Evolutionary conservation across 2,113 vertebrate species (phyloP), one percentile per base, ranked within the genome.

Genomic region (Salvator merianae): DNA sequence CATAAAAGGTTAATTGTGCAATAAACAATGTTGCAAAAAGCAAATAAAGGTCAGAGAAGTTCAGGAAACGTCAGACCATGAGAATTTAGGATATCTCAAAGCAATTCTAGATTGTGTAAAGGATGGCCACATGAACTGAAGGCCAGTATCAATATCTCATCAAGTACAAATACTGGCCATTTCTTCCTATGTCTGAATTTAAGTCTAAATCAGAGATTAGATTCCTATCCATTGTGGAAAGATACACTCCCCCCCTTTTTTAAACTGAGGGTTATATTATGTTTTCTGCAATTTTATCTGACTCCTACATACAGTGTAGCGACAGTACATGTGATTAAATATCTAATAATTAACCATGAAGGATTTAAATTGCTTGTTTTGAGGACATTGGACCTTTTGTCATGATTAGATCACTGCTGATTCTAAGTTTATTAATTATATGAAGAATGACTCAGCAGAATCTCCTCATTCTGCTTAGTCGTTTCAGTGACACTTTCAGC

Each of bases 341-440:
- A 68, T 81, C 28, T 93, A 95, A 95, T 94, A 91, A 93, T 94
- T 95, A 95, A 94, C 93, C 50, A 71, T 38, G 2, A 88, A 30
- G 5, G 68, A 59, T 38, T 53, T 55, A 75, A 50, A 50, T 66
- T 79, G 47, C 65, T 13, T 65, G 28, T n/a, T 79, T 50, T 65
- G 3, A 83, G 88, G 83, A 94, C 93, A 30, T 94, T 92, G 91
- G 86, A 89, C 91, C 9, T 75, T 47, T 40, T 84, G 62, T 89
- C 1, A 83, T 50, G 53, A 7, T 22, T 70, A 8, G 90, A 55
- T 92, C 76, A 86, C 28, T 79, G 32, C 77, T 91, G 86, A 90
- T 84, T 89, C 85, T 34, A 65, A 28, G 83, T 14, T 34, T 68
- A 24, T 13, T 87, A 65, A 80, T 68, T 84, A 40, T 1, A 0